Evolutionary conservation across 2,797 vertebrate species (phyloP), one percentile per base, ranked within the genome.

Genomic region (Perodicticus potto): DNA sequence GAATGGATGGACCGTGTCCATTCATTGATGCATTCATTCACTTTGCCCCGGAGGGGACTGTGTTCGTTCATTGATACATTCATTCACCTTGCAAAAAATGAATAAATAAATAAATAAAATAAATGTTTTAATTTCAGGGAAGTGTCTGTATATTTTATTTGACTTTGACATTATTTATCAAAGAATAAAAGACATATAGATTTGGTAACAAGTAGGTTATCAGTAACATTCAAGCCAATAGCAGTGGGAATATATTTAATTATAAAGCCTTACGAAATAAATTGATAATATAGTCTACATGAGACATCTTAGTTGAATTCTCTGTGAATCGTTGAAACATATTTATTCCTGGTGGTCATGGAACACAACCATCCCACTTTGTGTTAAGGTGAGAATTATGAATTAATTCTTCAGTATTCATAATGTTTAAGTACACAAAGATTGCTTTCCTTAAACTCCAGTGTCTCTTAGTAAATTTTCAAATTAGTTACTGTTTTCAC

Each of bases 341-440:
- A 19, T 57, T 72, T 63, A 70, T 85, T 20, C 45, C 29, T 19
- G 16, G 27, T 89, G 37, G 16, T 55, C 29, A 23, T 34, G 53
- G 19, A 80, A 67, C 37, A 13, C 25, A 86, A 59, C 19, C 2
- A 40, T 67, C 16, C 49, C 3, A 59, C 16, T 89, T 49, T 16
- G 7, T 34, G 61, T 40, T 78, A 78, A 93, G n/a, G n/a, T 89
- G 45, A 95, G 25, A 94, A 43, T 93, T 55, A 72, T 27, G 25
- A 91, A 81, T 72, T 17, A 55, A 69, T 37, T 85, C 3, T 20
- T 91, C 27, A 23, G 5, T 69, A 32, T 86, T 83, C 29, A 11
- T 65, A 55, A 80, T 34, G 16, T 55, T 78, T 45, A 94, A 85
- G 37, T 63, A 91, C 53, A 17, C 61, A 63, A 61, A 74, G 57